These are phyloP conservation scores for Habrosyne pyritoides DNA, from an alignment of 2,888 invertebrate genomes.

Conservation along the genomic window DNA sequence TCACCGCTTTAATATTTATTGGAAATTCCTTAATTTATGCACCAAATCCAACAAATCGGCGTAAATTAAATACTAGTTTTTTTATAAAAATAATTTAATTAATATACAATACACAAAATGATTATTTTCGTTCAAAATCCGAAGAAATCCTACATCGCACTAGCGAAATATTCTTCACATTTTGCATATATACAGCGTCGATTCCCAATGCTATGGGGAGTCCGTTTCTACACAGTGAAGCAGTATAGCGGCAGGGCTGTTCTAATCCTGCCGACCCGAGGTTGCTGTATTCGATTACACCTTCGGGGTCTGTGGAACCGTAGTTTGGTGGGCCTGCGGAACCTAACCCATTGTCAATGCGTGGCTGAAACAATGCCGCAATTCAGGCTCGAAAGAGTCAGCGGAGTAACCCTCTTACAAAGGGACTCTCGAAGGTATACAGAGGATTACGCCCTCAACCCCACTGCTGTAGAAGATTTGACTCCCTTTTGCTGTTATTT, in stretches of 20 bases:
- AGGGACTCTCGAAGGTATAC: slow-evolving; percentile 13
- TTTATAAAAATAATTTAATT: not conserved
- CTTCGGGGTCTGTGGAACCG: slow-evolving; percentile 6
- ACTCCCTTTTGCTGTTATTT: slow-evolving; percentile 44
- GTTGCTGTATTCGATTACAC: slow-evolving; percentile 18
- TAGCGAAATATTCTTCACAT: slow-evolving; percentile 30
- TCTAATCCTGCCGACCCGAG: slow-evolving; percentile 27
- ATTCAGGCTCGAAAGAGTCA: not conserved
- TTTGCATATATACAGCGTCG: slow-evolving; percentile 30
- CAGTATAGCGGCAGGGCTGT: slow-evolving; percentile 42
- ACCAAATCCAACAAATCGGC: not conserved
- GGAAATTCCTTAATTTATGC: not conserved
- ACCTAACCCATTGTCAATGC: not conserved
- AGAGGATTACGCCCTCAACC: slow-evolving; percentile 38
- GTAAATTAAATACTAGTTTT: not conserved
- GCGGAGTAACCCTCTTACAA: not conserved
- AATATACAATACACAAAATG: not conserved
- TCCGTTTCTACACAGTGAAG: slow-evolving; percentile 55
- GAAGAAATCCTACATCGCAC: slow-evolving; percentile 38
- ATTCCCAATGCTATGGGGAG: slow-evolving; percentile 26
- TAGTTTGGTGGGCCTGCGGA: not conserved
- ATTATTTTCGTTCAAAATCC: not conserved
- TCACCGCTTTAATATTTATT: not conserved
- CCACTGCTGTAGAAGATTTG: slow-evolving; percentile 54
- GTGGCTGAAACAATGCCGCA: slow-evolving; percentile 1